A percentile compares a stretch with the other conserved stretches of the same genome.
Evolutionary conservation across 2,888 invertebrate genomes (phyloP).

Genomic region (Sylvicola cinctus): DNA sequence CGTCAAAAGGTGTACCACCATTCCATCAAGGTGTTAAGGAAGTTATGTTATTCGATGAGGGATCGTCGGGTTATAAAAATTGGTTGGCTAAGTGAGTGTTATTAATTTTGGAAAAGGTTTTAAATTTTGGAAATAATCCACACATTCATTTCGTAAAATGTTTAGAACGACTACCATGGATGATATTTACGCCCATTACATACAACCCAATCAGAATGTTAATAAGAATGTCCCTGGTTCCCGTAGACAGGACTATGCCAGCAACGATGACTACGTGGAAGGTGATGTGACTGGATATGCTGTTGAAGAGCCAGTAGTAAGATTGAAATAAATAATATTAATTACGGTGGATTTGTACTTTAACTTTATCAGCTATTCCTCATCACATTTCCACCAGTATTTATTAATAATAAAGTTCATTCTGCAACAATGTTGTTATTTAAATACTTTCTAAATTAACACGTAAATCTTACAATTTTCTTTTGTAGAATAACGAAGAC

Average conservation of each 20-base stretch:
- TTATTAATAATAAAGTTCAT: no score
- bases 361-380: no score
- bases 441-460: no score
- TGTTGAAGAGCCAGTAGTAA: conserved; percentile 8
- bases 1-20: neutral
- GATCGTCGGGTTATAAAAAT: conserved; percentile 49
- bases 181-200: conserved; percentile 44
- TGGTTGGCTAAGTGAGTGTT: conserved; percentile 44
- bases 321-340: conserved; percentile 1
- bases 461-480: no score
- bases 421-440: no score
- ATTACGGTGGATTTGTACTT: neutral
- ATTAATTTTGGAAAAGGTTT: neutral
- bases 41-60: conserved; percentile 41
- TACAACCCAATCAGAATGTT: conserved; percentile 14
- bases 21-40: conserved; percentile 15
- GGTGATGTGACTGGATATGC: conserved; percentile 33
- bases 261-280: conserved; percentile 34
- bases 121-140: no score
- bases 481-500: no score
- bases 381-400: no score
- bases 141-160: conserved; percentile 3
- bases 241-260: conserved; percentile 16
- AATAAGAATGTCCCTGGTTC: conserved; percentile 12
- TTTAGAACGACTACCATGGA: conserved; percentile 48